Conservation (phyloP, 2,888 invertebrate genomes). For the Stictocephala bisonia region DNA sequence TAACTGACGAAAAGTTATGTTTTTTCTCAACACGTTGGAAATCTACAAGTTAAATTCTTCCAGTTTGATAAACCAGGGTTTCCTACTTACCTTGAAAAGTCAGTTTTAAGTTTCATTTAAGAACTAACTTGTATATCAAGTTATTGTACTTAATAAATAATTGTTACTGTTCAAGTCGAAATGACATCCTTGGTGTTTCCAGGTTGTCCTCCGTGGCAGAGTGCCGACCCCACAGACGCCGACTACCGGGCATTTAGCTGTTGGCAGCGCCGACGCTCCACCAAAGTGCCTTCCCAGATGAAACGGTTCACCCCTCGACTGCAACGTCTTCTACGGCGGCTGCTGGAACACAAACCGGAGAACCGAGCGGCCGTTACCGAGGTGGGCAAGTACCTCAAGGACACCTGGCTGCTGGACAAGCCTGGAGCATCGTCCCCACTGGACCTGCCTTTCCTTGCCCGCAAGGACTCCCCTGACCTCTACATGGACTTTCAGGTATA, state of each 20-base stretch:
- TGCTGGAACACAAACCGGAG: constrained; percentile 76
- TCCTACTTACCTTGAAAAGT: no score
- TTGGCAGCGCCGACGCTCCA: constrained; percentile 73
- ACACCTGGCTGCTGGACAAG: constrained; percentile 68
- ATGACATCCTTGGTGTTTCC: no score
- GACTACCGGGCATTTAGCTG: constrained; percentile 74
- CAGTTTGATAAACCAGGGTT: no score
- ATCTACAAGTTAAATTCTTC: no score
- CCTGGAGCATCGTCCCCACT: constrained; percentile 43
- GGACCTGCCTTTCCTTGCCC: constrained; percentile 38
- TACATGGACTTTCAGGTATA: constrained; percentile 63
- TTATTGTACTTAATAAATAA: not conserved
- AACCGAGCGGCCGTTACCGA: constrained; percentile 73
- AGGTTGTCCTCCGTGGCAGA: constrained; percentile 74
- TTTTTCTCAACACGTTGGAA: no score
- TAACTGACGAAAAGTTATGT: no score
- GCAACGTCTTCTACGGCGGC: constrained; percentile 76
- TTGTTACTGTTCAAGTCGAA: not conserved
- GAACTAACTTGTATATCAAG: no score
- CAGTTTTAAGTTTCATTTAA: no score
- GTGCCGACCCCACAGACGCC: constrained; percentile 78
- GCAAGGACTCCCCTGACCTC: constrained; percentile 68
- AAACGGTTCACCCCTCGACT: constrained; percentile 75
- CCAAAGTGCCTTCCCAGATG: constrained; percentile 70
- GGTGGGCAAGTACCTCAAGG: constrained; percentile 71